Conservation (phyloP, 2,888 invertebrate genomes). For the Harpalus rubripes region DNA sequence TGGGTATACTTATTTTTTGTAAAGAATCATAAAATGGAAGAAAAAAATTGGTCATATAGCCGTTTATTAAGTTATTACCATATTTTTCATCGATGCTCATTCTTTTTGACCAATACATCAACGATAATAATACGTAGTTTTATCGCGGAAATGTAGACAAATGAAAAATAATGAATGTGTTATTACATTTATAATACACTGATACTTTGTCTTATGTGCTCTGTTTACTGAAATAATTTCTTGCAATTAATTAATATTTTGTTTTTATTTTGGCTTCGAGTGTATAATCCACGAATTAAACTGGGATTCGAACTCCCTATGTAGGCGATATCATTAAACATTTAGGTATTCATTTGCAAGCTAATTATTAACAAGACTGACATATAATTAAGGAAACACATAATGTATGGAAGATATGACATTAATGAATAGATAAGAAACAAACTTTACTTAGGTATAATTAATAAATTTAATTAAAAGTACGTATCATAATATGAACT, state of each 20-base stretch:
- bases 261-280: not conserved
- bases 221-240: not conserved
- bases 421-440: slow-evolving; percentile 1
- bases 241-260: not conserved
- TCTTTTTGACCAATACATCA: too few relatives aligned
- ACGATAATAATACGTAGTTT: too few relatives aligned
- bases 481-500: not conserved
- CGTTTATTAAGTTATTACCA: too few relatives aligned
- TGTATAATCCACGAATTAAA: not conserved
- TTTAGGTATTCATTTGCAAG: not conserved
- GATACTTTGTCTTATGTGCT: not conserved
- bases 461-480: slow-evolving; percentile 4
- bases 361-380: not conserved
- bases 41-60: too few relatives aligned
- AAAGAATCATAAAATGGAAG: too few relatives aligned
- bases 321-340: not conserved
- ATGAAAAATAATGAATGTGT: too few relatives aligned
- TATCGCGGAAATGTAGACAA: too few relatives aligned
- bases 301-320: not conserved
- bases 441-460: not conserved
- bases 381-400: not conserved
- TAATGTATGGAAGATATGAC: not conserved
- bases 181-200: not conserved
- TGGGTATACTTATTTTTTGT: too few relatives aligned
- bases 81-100: too few relatives aligned